Evolutionary conservation across 2,797 vertebrate species (phyloP).

Genomic region (Chiloscyllium punctatum): DNA sequence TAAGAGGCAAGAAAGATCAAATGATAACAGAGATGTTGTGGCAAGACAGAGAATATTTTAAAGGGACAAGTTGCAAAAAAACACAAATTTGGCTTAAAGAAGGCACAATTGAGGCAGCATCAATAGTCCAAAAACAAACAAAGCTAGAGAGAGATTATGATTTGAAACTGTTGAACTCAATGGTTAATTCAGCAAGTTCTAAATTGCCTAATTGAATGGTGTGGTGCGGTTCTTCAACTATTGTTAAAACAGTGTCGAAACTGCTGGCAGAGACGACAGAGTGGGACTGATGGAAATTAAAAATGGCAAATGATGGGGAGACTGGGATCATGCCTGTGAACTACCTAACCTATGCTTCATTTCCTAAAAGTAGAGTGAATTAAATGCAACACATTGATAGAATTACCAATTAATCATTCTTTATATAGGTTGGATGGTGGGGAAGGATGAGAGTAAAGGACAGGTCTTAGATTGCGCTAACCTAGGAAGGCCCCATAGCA

Average conservation of each 20-base stretch:
- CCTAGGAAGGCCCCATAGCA: background rate
- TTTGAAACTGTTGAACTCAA: background rate
- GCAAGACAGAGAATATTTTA: background rate
- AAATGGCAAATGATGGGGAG: background rate
- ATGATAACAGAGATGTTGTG: no score
- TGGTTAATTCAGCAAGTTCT: background rate
- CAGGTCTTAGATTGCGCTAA: background rate
- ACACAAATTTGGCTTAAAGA: background rate
- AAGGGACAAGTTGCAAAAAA: background rate
- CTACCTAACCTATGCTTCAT: background rate
- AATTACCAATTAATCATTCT: background rate
- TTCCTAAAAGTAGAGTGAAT: background rate
- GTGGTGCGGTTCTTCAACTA: background rate
- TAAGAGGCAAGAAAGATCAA: background rate
- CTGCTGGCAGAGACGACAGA: no score
- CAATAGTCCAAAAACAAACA: background rate
- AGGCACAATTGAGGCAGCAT: background rate
- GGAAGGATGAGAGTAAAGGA: background rate
- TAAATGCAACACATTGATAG: background rate
- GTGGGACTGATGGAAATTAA: background rate
- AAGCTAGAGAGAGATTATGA: background rate
- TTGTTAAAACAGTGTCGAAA: background rate
- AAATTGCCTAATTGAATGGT: background rate
- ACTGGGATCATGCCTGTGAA: background rate
- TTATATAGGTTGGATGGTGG: no score